phyloP scores from a whole-genome alignment of 1,140 invertebrate genomes.

The Thaumatotibia leucotreta region DNA sequence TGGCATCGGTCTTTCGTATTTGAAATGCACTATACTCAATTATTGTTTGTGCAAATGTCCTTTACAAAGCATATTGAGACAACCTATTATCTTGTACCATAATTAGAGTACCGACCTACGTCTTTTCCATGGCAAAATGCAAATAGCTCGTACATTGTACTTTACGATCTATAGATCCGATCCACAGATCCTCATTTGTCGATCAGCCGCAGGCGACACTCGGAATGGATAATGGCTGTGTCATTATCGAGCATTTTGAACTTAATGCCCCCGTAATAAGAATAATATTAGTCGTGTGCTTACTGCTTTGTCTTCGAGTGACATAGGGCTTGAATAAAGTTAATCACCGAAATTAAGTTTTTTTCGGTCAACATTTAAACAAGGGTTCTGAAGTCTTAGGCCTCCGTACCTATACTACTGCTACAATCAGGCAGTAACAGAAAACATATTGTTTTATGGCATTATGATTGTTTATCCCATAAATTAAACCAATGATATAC shows the following conservation, averaged over 20 bases:
- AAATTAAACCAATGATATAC: no score
- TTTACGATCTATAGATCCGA: neutral
- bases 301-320: neutral
- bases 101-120: neutral
- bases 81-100: neutral
- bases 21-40: no score
- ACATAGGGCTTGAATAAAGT: neutral
- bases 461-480: no score
- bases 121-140: neutral
- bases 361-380: no score
- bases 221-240: neutral
- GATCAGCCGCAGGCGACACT: constrained; percentile 1
- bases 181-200: constrained; percentile 5
- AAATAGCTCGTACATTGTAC: neutral
- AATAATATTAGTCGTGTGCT: neutral
- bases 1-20: no score
- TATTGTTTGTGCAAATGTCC: no score
- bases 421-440: no score
- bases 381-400: no score
- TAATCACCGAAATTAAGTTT: neutral
- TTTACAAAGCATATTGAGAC: no score
- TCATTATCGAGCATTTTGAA: neutral
- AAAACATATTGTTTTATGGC: no score
- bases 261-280: neutral
- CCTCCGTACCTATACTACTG: no score